Conservation (phyloP, 92 coral and sea anemone species). For the Zoanthus sociatus region DNA sequence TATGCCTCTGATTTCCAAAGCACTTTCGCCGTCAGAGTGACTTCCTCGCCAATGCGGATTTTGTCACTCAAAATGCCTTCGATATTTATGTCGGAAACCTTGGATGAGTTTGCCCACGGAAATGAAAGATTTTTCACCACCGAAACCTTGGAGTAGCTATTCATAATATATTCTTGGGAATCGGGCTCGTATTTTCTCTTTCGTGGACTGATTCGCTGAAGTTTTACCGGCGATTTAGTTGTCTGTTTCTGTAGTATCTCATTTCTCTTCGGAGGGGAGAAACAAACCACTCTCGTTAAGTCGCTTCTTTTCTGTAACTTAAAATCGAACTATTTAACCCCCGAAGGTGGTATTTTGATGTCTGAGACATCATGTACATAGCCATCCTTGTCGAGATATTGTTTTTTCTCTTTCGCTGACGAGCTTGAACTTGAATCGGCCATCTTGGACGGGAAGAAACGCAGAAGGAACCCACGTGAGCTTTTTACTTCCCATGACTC, state of each 20-base stretch:
- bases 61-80: constrained; percentile 5
- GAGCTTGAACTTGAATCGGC: constrained; percentile 1
- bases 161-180: constrained; percentile 5
- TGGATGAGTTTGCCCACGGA: constrained; percentile 7
- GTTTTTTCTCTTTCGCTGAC: not conserved
- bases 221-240: constrained; percentile 15
- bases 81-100: not conserved
- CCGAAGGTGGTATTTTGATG: constrained; percentile 23
- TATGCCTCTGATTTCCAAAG: constrained; percentile 13
- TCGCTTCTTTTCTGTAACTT: constrained; percentile 17
- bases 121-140: not conserved
- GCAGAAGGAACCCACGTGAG: not conserved
- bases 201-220: constrained; percentile 22
- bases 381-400: not conserved
- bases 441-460: not conserved
- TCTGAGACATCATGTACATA: constrained; percentile 7
- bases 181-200: constrained; percentile 15
- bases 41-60: constrained; percentile 18
- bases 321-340: constrained; percentile 16
- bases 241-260: constrained; percentile 15
- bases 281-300: constrained; percentile 12
- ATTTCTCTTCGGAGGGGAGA: constrained; percentile 10
- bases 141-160: constrained; percentile 15
- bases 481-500: not conserved
- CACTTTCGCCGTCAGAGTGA: constrained; percentile 25